Percentiles rank a stretch among this genome's conserved stretches.
phyloP scores from a whole-genome alignment of 2,888 invertebrate species.

The Punctoribates punctum region DNA sequence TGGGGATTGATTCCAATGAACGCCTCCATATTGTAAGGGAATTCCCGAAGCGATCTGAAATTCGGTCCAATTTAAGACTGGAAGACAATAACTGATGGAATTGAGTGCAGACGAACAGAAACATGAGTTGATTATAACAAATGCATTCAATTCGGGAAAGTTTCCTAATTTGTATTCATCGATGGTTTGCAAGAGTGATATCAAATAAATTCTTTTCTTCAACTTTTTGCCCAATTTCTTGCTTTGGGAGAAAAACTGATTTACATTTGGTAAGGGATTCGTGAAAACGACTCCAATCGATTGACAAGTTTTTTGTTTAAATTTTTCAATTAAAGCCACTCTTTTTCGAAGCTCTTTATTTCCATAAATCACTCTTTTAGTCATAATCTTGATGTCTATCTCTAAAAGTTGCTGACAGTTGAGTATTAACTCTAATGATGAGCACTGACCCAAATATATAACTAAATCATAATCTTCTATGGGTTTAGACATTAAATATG shows the following conservation, averaged over 20 bases:
- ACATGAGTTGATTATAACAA: slow-evolving; percentile 42
- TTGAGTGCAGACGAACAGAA: slow-evolving; percentile 29
- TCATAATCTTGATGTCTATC: slow-evolving; percentile 9
- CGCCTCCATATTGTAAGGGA: slow-evolving; percentile 27
- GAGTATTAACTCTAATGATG: slow-evolving; percentile 11
- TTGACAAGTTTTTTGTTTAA: slow-evolving; percentile 33
- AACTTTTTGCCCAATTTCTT: slow-evolving; percentile 11
- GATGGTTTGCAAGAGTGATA: slow-evolving; percentile 42
- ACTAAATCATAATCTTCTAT: slow-evolving; percentile 32
- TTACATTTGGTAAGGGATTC: slow-evolving; percentile 38
- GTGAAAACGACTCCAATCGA: slow-evolving; percentile 40
- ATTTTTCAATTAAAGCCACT: slow-evolving; percentile 42
- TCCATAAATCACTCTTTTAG: neutral
- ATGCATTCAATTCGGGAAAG: slow-evolving; percentile 38
- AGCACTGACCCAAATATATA: slow-evolving; percentile 37
- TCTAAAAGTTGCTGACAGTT: slow-evolving; percentile 34
- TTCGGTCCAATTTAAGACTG: slow-evolving; percentile 41
- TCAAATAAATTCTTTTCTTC: slow-evolving; percentile 39
- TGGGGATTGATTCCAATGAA: slow-evolving; percentile 36
- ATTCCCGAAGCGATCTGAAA: slow-evolving; percentile 41
- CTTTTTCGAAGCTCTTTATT: slow-evolving; percentile 41
- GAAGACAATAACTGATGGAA: slow-evolving; percentile 21
- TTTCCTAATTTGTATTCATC: slow-evolving; percentile 45
- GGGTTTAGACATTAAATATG: slow-evolving; percentile 3
- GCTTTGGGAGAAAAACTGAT: neutral